Base-by-base conservation (phyloP, 2,888 invertebrate genomes). In the Parapristionchus giblindavisi region DNA sequence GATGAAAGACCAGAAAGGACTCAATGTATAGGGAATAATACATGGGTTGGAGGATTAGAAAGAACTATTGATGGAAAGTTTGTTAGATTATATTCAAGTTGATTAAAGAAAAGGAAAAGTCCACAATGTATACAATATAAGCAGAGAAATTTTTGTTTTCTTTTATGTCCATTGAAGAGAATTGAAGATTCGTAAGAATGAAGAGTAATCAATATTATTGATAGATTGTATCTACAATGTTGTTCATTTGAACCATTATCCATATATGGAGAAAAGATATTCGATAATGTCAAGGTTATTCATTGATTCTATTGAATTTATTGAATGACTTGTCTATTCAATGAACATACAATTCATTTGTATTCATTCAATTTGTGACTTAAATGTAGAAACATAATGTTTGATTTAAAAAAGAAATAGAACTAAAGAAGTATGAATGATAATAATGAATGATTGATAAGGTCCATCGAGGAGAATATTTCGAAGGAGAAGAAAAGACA, bases 191-290 rank as follows among this genome's bases (percentile, higher is more conserved):
- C 17, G 58, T 58, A 58, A 58, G 29, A 2, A 14, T 54, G 54
- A 36, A 52, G 36, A 32, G n/a, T 54, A 48, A 29, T 29, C 21
- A 27, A 27, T 5, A 8, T 51, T 17, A 17, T 52, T 70, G 75
- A 66, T 65, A 80, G 81, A 38, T 68, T 85, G 14, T 84, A 80
- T 76, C 76, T 85, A 24, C 85, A 85, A 81, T 86, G 86, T 75
- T 86, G 86, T 74, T 84, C 85, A 76, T 87, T 84, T 60, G 86
- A 87, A 60, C 70, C 80, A 11, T 76, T 86, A 5, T 77, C 78
- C 3, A 63, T 58, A 14, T 79, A 85, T 32, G 80, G 83, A 8
- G 85, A 84, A 14, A 75, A 80, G 38, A 76, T 84, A 61, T 85
- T 83, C 78, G 77, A 82, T 36, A 79, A 82, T 68, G 85, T 81